Evolutionary conservation across 2,797 vertebrate species (phyloP).

Genomic region (Peromyscus attwateri): DNA sequence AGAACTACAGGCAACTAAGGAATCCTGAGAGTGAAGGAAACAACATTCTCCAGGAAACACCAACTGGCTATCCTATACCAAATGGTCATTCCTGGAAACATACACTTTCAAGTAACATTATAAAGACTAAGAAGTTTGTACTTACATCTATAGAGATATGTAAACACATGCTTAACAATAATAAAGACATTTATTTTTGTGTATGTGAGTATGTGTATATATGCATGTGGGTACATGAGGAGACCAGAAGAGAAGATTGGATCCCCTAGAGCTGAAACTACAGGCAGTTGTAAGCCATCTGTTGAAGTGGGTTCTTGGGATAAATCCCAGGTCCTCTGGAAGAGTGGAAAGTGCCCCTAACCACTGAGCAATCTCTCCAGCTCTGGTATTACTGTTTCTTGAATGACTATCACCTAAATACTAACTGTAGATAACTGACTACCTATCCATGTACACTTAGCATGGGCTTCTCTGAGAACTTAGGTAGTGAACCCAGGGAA

Average conservation of each 20-base stretch:
- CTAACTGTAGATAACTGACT: conserved; percentile 59
- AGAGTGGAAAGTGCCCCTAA: not conserved
- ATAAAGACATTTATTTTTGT: not conserved
- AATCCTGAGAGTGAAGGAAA: not conserved
- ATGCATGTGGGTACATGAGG: not conserved
- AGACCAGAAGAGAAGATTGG: not conserved
- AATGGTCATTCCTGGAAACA: not conserved
- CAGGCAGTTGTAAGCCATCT: not conserved
- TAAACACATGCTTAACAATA: not conserved
- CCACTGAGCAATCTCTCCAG: not conserved
- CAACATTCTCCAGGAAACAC: too few relatives aligned
- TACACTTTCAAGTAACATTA: not conserved
- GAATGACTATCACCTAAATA: conserved; percentile 30
- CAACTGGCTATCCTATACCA: not conserved
- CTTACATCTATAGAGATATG: not conserved
- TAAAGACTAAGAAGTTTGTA: not conserved
- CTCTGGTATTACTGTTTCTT: conserved; percentile 40
- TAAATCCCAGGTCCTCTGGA: not conserved
- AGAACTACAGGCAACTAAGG: not conserved
- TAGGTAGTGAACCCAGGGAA: not conserved
- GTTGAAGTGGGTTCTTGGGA: not conserved
- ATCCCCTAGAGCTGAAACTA: not conserved
- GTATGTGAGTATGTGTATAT: not conserved
- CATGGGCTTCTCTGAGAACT: conserved; percentile 12
- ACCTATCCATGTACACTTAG: conserved; percentile 21